Evolutionary conservation across 2,113 vertebrate genomes (phyloP).

Genomic region (Coracopsis vasa): DNA sequence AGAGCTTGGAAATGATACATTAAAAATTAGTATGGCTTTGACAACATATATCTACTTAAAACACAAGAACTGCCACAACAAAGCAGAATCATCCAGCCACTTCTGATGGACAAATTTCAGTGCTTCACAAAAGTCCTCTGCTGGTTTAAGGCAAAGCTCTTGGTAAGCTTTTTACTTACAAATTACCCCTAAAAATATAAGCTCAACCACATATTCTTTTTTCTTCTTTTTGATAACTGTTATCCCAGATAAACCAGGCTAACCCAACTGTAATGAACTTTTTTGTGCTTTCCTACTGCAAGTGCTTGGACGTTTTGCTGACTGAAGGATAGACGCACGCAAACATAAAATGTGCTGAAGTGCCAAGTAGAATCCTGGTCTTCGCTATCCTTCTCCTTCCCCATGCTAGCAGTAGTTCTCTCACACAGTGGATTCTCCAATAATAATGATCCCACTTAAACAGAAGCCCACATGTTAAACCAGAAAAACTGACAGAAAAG

Average conservation of each 20-base stretch:
- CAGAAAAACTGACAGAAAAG: not conserved
- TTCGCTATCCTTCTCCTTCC: not conserved
- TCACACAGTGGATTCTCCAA: fast-evolving
- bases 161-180: not conserved
- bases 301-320: not conserved
- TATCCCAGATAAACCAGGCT: not conserved
- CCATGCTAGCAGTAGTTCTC: not conserved
- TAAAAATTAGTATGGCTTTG: not conserved
- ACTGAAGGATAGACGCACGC: not conserved
- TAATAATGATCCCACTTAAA: not conserved
- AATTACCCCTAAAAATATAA: not conserved
- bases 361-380: not conserved
- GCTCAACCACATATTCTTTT: not conserved
- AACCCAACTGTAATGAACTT: not conserved
- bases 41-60: not conserved
- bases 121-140: not conserved
- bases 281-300: not conserved
- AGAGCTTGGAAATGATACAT: not conserved
- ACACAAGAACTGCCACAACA: not conserved
- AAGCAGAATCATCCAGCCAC: not conserved
- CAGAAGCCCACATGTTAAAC: not conserved
- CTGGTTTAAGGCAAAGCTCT: not conserved
- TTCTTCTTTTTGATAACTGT: not conserved
- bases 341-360: not conserved
- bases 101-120: not conserved